phyloP scores from a whole-genome alignment of 2,113 vertebrate species.

The Raphicerus campestris region DNA sequence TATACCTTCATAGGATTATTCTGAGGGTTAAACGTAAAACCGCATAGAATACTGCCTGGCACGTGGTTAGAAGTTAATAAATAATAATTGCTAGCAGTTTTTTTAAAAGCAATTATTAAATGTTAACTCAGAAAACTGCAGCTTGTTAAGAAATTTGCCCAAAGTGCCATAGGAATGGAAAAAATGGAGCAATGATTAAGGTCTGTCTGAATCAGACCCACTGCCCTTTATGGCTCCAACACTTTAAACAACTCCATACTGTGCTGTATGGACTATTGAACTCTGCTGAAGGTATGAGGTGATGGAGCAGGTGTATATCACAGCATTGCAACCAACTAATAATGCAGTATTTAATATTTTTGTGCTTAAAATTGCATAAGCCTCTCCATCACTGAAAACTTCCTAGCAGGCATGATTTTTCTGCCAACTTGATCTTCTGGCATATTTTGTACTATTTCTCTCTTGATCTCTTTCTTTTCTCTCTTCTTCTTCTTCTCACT shows the following conservation, averaged over 20 bases:
- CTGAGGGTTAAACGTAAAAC: background rate
- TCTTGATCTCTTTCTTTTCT: background rate
- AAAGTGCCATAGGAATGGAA: background rate
- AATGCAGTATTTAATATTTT: background rate
- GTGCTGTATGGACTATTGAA: background rate
- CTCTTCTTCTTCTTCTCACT: background rate
- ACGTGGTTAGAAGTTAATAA: constrained; percentile 17
- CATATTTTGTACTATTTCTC: background rate
- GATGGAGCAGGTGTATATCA: background rate
- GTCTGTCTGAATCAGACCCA: background rate
- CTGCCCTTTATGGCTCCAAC: background rate
- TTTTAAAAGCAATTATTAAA: constrained; percentile 17
- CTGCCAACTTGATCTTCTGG: background rate
- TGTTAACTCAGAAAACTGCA: constrained; percentile 33
- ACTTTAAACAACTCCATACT: background rate
- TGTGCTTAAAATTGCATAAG: background rate
- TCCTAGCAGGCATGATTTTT: background rate
- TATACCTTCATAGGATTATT: background rate
- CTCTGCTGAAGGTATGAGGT: background rate
- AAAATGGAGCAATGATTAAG: background rate
- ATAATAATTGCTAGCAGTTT: background rate
- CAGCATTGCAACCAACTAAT: background rate
- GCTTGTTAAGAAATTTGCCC: constrained; percentile 34
- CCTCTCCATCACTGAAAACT: background rate
- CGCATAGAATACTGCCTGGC: background rate